Base-by-base conservation (phyloP, 2,797 vertebrate genomes). In the Myoxocephalus aenaeus region DNA sequence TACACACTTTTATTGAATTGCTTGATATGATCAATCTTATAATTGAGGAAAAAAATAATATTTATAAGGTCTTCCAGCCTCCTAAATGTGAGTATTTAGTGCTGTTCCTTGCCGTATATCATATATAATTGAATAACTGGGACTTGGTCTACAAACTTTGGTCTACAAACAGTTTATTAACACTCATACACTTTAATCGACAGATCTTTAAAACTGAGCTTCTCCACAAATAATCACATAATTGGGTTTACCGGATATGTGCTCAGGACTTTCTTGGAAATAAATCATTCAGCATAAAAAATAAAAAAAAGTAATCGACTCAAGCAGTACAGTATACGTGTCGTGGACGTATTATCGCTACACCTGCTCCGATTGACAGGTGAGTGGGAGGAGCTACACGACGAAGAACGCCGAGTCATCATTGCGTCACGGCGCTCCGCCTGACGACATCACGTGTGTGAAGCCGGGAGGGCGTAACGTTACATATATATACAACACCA, bases 391-490 rank as follows among this genome's bases (percentile, higher is more conserved):
- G 77, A 64, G 58, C 44, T 32, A 1, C 38, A 17, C 7, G 0
- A 9, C 7, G 4, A 69, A 77, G 58, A 90, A 5, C 85, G 95
- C 94, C 90, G 93, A 96, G 94, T 96, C 95, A 96, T 82, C 38
- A 65, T 92, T 91, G 92, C 89, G 92, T 79, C 25, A 32, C 5
- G 2, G 1, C 34, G 73, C 86, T 80, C 84, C 85, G 75, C 90
- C 86, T 75, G 75, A 65, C 53, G 36, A 4, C 17, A 53, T 93
- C 93, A 95, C 92, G 87, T 93, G 94, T 50, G 65, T 66, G 40
- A 13, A 65, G 20, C 3, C 42, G 65, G 85, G 82, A 83, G 80
- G 80, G 70, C 64, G 67, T 79, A 66, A 20, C 46, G 46, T 20
- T 63, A 65, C 82, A 29, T 18, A 38, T 68, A 82, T 76, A 77